A percentile compares a stretch with the other conserved stretches of the same genome.
Evolutionary conservation across 1,140 invertebrate genomes (phyloP).

Genomic region (Penaeus indicus): DNA sequence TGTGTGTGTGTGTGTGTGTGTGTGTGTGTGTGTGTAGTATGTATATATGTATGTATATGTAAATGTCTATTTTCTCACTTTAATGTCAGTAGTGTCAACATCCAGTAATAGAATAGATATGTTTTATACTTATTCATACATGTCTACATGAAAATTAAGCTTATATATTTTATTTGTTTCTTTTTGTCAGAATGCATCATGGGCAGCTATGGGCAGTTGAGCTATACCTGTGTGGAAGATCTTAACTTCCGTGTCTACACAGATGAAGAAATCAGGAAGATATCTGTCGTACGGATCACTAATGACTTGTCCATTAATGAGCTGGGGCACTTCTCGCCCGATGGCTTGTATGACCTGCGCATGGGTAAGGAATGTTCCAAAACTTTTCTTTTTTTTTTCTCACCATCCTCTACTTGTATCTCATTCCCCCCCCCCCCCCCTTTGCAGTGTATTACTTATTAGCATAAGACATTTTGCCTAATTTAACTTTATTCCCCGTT

Average conservation of each 20-base stretch:
- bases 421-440: neutral
- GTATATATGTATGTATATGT: too few relatives aligned
- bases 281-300: conserved; percentile 89
- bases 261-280: conserved; percentile 84
- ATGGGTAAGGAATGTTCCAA: conserved; percentile 59
- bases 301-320: conserved; percentile 87
- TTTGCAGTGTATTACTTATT: conserved; percentile 38
- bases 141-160: neutral
- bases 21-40: too few relatives aligned
- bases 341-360: conserved; percentile 66
- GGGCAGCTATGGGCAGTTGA: conserved; percentile 49
- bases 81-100: neutral
- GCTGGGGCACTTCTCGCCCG: conserved; percentile 84
- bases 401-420: neutral
- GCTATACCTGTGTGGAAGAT: conserved; percentile 36
- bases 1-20: too few relatives aligned
- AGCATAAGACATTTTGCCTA: conserved; percentile 3
- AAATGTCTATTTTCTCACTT: too few relatives aligned
- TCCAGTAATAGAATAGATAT: neutral
- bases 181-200: conserved; percentile 18
- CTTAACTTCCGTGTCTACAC: conserved; percentile 80
- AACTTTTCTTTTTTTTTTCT: neutral
- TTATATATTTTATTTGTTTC: neutral
- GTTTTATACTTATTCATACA: neutral
- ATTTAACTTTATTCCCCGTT: neutral